Evolutionary conservation across 1,140 invertebrate genomes (phyloP).

Genomic region (Belonocnema kinseyi): DNA sequence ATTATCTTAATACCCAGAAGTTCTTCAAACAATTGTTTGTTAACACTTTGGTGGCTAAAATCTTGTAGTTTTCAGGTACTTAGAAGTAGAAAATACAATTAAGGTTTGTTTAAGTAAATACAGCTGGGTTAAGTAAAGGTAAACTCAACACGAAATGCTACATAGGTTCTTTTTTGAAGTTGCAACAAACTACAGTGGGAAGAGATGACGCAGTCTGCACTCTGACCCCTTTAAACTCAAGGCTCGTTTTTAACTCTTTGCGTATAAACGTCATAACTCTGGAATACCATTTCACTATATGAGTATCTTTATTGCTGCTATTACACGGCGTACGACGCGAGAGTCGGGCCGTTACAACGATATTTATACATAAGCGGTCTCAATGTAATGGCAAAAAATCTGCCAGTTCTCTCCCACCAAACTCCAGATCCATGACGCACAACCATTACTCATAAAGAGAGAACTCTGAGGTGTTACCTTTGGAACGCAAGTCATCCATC

Average conservation of each 20-base stretch:
- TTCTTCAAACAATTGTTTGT: no score
- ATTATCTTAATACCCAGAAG: no score
- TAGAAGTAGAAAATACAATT: not conserved
- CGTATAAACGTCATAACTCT: constrained; percentile 32
- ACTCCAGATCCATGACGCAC: constrained; percentile 16
- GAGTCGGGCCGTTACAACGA: not conserved
- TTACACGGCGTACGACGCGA: not conserved
- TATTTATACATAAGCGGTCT: not conserved
- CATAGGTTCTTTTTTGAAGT: not conserved
- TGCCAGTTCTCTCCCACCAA: not conserved
- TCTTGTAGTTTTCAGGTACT: no score
- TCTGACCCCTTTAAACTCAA: constrained; percentile 7
- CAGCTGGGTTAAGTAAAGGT: not conserved
- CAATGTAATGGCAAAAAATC: constrained; percentile 6
- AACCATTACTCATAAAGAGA: constrained; percentile 20
- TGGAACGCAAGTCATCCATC: constrained; percentile 8
- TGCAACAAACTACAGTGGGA: not conserved
- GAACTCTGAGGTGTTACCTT: constrained; percentile 12
- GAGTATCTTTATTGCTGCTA: constrained; percentile 35
- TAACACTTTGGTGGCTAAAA: no score
- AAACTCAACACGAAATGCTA: not conserved
- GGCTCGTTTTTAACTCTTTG: constrained; percentile 4
- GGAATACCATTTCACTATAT: constrained; percentile 25
- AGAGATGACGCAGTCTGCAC: not conserved
- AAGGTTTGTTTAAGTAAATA: not conserved